These are phyloP conservation scores for Halyomorpha halys DNA, from an alignment of 1,140 invertebrate genomes.

Conservation along the genomic window DNA sequence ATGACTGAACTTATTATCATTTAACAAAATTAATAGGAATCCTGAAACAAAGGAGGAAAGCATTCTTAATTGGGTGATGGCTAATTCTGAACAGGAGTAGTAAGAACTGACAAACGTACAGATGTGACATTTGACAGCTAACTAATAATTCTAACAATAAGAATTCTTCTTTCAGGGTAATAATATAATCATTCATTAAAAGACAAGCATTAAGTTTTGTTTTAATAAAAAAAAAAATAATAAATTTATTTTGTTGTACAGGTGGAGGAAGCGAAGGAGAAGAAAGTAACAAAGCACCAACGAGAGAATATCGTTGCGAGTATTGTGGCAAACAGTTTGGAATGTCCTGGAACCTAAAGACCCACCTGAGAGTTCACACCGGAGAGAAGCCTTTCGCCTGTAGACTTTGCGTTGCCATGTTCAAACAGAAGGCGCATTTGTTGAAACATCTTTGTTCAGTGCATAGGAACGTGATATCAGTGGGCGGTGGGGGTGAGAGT, in stretches of 20 bases:
- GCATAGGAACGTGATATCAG: conserved; percentile 69
- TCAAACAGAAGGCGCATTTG: conserved; percentile 77
- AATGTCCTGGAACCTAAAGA: conserved; percentile 82
- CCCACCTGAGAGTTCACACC: conserved; percentile 71
- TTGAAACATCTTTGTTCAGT: conserved; percentile 77
- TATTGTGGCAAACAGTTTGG: conserved; percentile 82
- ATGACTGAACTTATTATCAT: too few relatives aligned
- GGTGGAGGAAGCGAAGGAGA: conserved; percentile 17
- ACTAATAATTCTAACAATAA: background rate
- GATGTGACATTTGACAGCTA: too few relatives aligned
- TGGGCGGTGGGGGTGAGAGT: conserved; percentile 51
- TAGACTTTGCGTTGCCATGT: conserved; percentile 75
- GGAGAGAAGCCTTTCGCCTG: conserved; percentile 81
- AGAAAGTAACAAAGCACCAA: conserved; percentile 33
- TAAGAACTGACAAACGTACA: too few relatives aligned
- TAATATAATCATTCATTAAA: too few relatives aligned
- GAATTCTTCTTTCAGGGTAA: too few relatives aligned
- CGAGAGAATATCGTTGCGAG: conserved; percentile 71
- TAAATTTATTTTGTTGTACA: background rate
- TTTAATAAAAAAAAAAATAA: too few relatives aligned
- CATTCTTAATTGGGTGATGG: too few relatives aligned
- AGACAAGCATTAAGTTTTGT: too few relatives aligned
- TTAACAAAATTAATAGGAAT: too few relatives aligned
- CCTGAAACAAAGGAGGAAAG: too few relatives aligned
- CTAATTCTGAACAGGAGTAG: too few relatives aligned